phyloP scores from a whole-genome alignment of 1,140 invertebrate genomes.

The Papilio xuthus region DNA sequence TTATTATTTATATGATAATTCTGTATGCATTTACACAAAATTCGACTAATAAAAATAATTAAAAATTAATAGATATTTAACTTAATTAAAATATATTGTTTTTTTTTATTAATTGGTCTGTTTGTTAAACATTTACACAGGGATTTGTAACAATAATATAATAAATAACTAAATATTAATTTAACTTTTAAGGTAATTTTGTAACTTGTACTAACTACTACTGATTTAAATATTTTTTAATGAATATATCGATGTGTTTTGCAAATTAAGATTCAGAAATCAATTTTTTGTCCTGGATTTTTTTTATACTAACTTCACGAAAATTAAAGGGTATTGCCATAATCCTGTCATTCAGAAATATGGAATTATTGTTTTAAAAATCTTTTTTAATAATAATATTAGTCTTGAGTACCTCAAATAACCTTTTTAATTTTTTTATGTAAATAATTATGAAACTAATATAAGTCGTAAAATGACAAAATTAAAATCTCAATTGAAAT shows the following conservation, averaged over 20 bases:
- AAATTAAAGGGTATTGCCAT: neutral
- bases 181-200: conserved; percentile 1
- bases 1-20: conserved; percentile 9
- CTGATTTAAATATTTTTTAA: neutral
- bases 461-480: too few relatives aligned
- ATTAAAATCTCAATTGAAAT: neutral
- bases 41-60: conserved; percentile 8
- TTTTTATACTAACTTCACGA: too few relatives aligned
- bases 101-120: conserved; percentile 24
- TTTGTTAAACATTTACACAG: conserved; percentile 20
- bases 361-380: neutral
- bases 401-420: too few relatives aligned
- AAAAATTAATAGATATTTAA: conserved; percentile 19
- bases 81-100: conserved; percentile 10
- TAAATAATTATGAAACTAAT: too few relatives aligned
- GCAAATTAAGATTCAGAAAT: neutral
- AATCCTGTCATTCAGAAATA: neutral
- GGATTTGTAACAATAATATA: conserved; percentile 19
- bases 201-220: conserved; percentile 15
- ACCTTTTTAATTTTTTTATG: too few relatives aligned
- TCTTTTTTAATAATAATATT: too few relatives aligned
- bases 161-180: conserved; percentile 1
- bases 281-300: neutral
- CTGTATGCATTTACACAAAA: conserved; percentile 10
- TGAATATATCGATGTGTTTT: neutral